Evolutionary conservation across 2,888 invertebrate species (phyloP).

Genomic region (Sesia bembeciformis): DNA sequence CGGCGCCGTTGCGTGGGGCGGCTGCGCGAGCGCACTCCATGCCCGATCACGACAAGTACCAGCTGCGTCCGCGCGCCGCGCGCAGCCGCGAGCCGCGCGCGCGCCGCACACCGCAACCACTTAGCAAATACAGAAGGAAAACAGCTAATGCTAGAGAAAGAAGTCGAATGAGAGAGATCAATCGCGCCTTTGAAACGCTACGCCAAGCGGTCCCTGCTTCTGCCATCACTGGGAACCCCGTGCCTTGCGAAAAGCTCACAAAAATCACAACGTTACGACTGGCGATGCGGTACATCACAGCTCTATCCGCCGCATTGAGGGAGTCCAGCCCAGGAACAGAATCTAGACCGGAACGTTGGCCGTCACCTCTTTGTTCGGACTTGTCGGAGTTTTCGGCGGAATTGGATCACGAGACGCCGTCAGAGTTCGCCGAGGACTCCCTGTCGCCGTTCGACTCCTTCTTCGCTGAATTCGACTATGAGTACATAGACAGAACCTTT

Average conservation of each 20-base stretch:
- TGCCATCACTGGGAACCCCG: slow-evolving; percentile 63
- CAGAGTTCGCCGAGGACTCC: slow-evolving; percentile 68
- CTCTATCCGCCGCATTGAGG: slow-evolving; percentile 80
- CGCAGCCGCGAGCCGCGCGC: slow-evolving; percentile 65
- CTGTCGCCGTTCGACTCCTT: slow-evolving; percentile 75
- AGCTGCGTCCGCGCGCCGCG: slow-evolving; percentile 69
- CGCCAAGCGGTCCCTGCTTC: slow-evolving; percentile 83
- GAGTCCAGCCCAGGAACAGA: slow-evolving; percentile 35
- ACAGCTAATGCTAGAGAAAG: slow-evolving; percentile 93
- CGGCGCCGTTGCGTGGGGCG: slow-evolving; percentile 19
- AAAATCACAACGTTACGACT: slow-evolving; percentile 91
- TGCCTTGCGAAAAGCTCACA: slow-evolving; percentile 85
- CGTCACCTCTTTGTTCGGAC: slow-evolving; percentile 67
- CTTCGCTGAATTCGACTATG: slow-evolving; percentile 67
- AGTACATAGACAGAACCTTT: slow-evolving; percentile 64
- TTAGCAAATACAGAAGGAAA: slow-evolving; percentile 92
- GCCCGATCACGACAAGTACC: slow-evolving; percentile 72
- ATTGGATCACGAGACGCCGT: slow-evolving; percentile 60
- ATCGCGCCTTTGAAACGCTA: slow-evolving; percentile 89
- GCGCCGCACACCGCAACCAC: slow-evolving; percentile 80
- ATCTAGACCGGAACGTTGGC: slow-evolving; percentile 49
- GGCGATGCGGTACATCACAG: slow-evolving; percentile 90
- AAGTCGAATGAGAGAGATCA: slow-evolving; percentile 91
- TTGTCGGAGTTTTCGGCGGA: slow-evolving; percentile 69
- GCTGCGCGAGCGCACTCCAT: slow-evolving; percentile 33